Evolutionary conservation across 2,113 vertebrate genomes (phyloP).

Genomic region (Grus americana): DNA sequence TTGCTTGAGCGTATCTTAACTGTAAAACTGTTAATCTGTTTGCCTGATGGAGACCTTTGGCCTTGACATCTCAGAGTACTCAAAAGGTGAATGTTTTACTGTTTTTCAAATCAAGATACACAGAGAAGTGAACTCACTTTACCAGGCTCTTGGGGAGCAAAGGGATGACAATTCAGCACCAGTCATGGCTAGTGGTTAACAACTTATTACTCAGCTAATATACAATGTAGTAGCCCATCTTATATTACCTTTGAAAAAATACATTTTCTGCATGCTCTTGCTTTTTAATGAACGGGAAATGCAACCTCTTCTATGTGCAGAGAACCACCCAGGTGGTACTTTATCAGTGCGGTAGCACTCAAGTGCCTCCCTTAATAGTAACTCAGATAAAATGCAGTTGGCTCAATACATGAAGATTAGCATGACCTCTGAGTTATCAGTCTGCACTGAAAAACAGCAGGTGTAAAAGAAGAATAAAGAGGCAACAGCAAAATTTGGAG

Average conservation of each 20-base stretch:
- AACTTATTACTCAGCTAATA: background rate
- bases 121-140: background rate
- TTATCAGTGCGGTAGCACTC: slow-evolving; percentile 36
- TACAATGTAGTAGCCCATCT: background rate
- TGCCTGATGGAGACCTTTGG: background rate
- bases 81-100: background rate
- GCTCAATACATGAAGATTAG: slow-evolving; percentile 34
- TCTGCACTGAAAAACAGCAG: slow-evolving; percentile 56
- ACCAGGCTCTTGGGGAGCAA: background rate
- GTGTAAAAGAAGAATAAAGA: slow-evolving; percentile 51
- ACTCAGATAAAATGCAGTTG: slow-evolving; percentile 41
- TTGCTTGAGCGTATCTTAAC: background rate
- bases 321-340: background rate
- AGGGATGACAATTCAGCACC: background rate
- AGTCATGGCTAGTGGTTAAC: background rate
- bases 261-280: background rate
- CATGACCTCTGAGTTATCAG: slow-evolving; percentile 47
- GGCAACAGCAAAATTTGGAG: slow-evolving; percentile 49
- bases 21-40: background rate
- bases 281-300: background rate
- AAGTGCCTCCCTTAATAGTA: slow-evolving; percentile 48
- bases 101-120: background rate
- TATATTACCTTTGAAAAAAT: background rate
- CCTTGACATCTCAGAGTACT: background rate
- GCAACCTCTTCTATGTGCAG: background rate